These are phyloP conservation scores for Kryphioiulus occultus DNA, from an alignment of 2,888 invertebrate genomes.

Conservation along the genomic window DNA sequence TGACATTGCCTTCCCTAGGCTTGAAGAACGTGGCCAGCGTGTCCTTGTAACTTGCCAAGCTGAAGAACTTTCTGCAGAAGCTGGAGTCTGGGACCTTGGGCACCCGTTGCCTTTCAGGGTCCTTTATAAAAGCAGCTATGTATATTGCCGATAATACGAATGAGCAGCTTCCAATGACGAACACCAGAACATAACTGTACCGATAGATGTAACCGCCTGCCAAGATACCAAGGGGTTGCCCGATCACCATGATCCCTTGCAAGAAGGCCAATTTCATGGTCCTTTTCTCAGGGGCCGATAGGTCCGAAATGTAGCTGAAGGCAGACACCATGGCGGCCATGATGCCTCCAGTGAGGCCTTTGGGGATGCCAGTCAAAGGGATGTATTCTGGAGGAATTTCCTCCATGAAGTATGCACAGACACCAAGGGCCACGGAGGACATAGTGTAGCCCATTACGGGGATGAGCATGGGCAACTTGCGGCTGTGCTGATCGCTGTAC, in stretches of 20 bases:
- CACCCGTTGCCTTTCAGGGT: background rate
- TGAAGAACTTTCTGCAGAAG: background rate
- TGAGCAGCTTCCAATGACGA: background rate
- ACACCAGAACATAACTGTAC: constrained; percentile 45
- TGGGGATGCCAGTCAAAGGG: background rate
- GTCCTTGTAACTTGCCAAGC: background rate
- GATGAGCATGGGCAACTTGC: constrained; percentile 46
- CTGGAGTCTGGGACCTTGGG: background rate
- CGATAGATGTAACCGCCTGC: background rate
- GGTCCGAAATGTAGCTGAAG: constrained; percentile 43
- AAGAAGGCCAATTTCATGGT: constrained; percentile 37
- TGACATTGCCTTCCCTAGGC: constrained; percentile 1
- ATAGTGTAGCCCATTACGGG: constrained; percentile 33
- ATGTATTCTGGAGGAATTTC: constrained; percentile 37
- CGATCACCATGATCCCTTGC: constrained; percentile 1
- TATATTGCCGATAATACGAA: background rate
- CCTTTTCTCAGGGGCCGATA: background rate
- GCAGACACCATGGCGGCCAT: constrained; percentile 18
- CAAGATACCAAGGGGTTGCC: background rate
- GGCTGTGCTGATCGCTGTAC: constrained; percentile 29
- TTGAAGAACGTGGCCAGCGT: constrained; percentile 33
- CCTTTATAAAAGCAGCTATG: background rate
- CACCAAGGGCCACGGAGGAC: background rate
- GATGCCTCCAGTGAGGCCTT: constrained; percentile 32
- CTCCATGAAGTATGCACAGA: constrained; percentile 45